phyloP scores from a whole-genome alignment of 2,888 invertebrate genomes.

The Diadegma fenestrale region DNA sequence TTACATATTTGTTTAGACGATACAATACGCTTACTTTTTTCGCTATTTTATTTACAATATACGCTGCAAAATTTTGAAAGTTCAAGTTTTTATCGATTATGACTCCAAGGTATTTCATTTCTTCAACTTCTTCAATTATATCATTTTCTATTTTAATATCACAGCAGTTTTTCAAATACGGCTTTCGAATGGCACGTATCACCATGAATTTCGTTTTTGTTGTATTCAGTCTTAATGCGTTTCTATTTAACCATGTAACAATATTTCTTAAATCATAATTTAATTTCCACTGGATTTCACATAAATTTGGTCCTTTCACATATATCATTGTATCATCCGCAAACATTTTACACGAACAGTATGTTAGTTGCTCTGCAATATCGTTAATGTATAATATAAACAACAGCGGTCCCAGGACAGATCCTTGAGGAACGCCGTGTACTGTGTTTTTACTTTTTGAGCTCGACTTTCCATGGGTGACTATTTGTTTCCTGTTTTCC shows the following conservation, averaged over 20 bases:
- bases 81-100: not conserved
- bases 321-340: slow-evolving; percentile 5
- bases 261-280: not conserved
- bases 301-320: not conserved
- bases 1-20: not conserved
- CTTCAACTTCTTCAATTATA: not conserved
- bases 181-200: not conserved
- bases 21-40: not conserved
- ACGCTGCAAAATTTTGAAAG: not conserved
- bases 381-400: slow-evolving; percentile 67
- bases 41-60: not conserved
- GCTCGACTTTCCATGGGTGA: slow-evolving; percentile 26
- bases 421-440: slow-evolving; percentile 59
- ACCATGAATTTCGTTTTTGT: not conserved
- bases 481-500: slow-evolving; percentile 25
- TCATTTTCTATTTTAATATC: slow-evolving; percentile 2
- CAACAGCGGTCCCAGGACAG: slow-evolving; percentile 49
- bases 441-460: slow-evolving; percentile 9
- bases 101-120: not conserved
- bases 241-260: not conserved
- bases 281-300: not conserved
- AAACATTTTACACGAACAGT: slow-evolving; percentile 28
- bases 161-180: not conserved
- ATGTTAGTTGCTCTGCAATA: slow-evolving; percentile 23
- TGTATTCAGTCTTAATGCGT: not conserved